Base-by-base conservation (phyloP, 64 coral and sea anemone genomes). In the Actinia equina region DNA sequence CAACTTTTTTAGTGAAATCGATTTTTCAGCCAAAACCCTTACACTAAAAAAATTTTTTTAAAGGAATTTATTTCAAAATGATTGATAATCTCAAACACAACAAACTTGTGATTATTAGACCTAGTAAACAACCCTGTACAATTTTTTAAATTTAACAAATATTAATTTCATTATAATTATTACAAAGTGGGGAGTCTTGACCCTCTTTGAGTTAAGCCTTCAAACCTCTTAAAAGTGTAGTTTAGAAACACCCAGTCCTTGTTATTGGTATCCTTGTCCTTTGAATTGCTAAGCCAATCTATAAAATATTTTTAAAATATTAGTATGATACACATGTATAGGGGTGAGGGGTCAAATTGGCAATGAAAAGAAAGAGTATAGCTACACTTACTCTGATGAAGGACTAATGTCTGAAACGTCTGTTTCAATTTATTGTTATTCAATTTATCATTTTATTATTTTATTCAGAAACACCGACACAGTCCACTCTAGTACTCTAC, bases 221-320 rank as follows among this genome's bases (percentile, higher is more conserved):
- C 96, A 84, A 98, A 98, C 58, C 96, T 59, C 82, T 98, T 98
- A 41, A 98, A 98, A 26, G 96, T 98, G 77, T 98, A 98, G 77
- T 98, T 98, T 17, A 98, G 90, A 53, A 98, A 98, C 2, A 98
- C 96, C 96, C 96, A 98, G 71, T 98, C 96, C 54, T 98, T 98
- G 52, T 86, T 89, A 19, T 91, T 79, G 10, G 90, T 86, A 43
- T 89, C 23, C 82, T 89, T 91, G 2, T 77, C 46, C 67, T 87
- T 93, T 70, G 94, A 89, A 79, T 93, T 81, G 54, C 53, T 93
- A 58, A 93, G 88, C 94, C 94, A 96, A 77, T 96, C 94, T 96
- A 65, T 45, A 74, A 74, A 85, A 37, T 44, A 44, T 18, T n/a
- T 23, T 85, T 9, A 85, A 26, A 44, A 30, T 60, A 63, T 63